Conservation (phyloP, 2,113 vertebrate species). For the Nyctereutes procyonoides region DNA sequence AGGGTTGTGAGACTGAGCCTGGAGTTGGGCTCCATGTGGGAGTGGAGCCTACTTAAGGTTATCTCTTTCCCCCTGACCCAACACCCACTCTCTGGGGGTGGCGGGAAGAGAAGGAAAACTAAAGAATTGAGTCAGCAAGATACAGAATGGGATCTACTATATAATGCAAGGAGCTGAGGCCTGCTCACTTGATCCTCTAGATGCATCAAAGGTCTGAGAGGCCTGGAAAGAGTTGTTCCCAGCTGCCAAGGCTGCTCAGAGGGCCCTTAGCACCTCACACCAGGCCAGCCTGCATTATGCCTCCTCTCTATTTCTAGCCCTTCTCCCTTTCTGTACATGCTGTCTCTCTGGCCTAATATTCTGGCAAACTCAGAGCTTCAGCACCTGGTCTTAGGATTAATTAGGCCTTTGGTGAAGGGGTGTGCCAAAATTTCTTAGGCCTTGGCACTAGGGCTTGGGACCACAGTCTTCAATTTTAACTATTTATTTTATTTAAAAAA, state of each 20-base stretch:
- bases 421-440: slow-evolving; percentile 56
- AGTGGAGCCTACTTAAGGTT: neutral
- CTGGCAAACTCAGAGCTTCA: slow-evolving; percentile 48
- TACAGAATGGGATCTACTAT: neutral
- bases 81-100: too few species aligned
- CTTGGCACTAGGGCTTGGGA: slow-evolving; percentile 26
- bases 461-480: slow-evolving; percentile 59
- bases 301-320: slow-evolving; percentile 43
- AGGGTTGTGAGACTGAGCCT: neutral
- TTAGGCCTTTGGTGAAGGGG: neutral
- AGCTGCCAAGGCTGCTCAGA: neutral
- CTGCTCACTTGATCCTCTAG: neutral
- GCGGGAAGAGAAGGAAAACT: neutral
- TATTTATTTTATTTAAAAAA: slow-evolving; percentile 72
- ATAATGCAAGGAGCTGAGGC: neutral
- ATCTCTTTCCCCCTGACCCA: neutral
- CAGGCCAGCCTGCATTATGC: neutral
- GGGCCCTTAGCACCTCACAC: neutral
- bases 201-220: neutral
- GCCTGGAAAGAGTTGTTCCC: neutral
- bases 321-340: slow-evolving; percentile 21
- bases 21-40: neutral
- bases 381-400: slow-evolving; percentile 59
- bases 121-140: neutral
- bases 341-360: slow-evolving; percentile 53